phyloP scores from a whole-genome alignment of 1,140 invertebrate genomes.

The Coenobita brevimanus region DNA sequence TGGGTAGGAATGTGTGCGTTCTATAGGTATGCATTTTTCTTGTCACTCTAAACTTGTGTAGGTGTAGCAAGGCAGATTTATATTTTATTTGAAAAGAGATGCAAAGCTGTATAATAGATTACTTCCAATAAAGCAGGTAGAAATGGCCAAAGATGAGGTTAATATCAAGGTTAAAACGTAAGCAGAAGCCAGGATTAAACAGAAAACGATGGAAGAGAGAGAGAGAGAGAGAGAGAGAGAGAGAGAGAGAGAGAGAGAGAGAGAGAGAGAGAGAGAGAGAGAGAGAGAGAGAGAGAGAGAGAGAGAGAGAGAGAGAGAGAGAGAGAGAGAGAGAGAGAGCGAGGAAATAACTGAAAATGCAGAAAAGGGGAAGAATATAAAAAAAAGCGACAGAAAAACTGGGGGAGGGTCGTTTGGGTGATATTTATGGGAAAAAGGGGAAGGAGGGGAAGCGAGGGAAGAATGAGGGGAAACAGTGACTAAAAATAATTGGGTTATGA shows the following conservation, averaged over 20 bases:
- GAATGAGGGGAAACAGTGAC: too few relatives aligned
- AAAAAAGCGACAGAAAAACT: background rate
- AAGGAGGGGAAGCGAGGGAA: background rate
- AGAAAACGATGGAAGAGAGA: background rate
- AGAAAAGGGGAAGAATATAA: background rate
- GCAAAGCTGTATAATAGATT: too few relatives aligned
- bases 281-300: slow-evolving; percentile 13
- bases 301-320: slow-evolving; percentile 26
- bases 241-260: background rate
- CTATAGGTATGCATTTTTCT: background rate
- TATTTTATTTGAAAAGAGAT: too few relatives aligned
- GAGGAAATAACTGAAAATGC: too few relatives aligned
- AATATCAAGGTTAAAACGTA: too few relatives aligned
- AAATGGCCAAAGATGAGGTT: too few relatives aligned
- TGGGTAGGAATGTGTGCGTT: too few relatives aligned
- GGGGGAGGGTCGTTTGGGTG: too few relatives aligned
- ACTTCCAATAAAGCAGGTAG: too few relatives aligned
- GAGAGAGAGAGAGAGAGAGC: slow-evolving; percentile 5
- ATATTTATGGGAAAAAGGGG: too few relatives aligned
- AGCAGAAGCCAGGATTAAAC: background rate
- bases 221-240: background rate
- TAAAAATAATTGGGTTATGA: too few relatives aligned
- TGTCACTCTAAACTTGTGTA: background rate
- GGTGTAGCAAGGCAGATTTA: background rate
- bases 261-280: slow-evolving; percentile 10